Conservation (phyloP, 2,113 vertebrate genomes). For the Cynoglossus semilaevis region DNA sequence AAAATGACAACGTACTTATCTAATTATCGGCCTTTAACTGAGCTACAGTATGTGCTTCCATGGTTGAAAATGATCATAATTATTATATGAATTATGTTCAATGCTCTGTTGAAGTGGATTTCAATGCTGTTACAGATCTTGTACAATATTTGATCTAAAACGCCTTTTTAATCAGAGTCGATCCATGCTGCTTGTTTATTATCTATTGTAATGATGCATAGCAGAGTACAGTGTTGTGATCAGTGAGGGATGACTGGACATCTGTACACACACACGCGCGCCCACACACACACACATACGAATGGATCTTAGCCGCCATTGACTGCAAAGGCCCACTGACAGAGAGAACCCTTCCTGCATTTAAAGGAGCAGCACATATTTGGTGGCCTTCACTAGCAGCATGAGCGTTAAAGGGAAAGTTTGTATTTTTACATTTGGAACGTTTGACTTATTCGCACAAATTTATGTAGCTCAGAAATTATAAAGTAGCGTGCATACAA, state of each 20-base stretch:
- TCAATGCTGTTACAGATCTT: too few species aligned
- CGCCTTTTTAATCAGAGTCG: constrained; percentile 11
- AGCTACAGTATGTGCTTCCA: too few species aligned
- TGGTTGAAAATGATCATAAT: too few species aligned
- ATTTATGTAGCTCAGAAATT: too few species aligned
- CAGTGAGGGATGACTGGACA: neutral
- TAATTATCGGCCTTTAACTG: too few species aligned
- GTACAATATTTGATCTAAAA: too few species aligned
- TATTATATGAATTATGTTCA: too few species aligned
- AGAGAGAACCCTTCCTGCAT: constrained; percentile 51
- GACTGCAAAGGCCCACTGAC: constrained; percentile 63
- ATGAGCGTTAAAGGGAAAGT: neutral
- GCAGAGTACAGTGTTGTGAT: constrained; percentile 11
- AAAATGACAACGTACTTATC: neutral
- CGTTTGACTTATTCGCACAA: neutral
- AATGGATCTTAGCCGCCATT: constrained; percentile 60
- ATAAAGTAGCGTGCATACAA: too few species aligned
- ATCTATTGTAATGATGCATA: constrained; percentile 9
- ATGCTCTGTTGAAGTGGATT: too few species aligned
- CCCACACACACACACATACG: neutral
- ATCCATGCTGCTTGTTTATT: constrained; percentile 16
- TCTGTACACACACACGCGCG: neutral
- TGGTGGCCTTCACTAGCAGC: constrained; percentile 25
- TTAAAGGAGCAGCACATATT: constrained; percentile 71
- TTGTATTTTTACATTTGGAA: neutral